Base-by-base conservation (phyloP, 92 coral and sea anemone genomes). In the Anthopleura xanthogrammica region DNA sequence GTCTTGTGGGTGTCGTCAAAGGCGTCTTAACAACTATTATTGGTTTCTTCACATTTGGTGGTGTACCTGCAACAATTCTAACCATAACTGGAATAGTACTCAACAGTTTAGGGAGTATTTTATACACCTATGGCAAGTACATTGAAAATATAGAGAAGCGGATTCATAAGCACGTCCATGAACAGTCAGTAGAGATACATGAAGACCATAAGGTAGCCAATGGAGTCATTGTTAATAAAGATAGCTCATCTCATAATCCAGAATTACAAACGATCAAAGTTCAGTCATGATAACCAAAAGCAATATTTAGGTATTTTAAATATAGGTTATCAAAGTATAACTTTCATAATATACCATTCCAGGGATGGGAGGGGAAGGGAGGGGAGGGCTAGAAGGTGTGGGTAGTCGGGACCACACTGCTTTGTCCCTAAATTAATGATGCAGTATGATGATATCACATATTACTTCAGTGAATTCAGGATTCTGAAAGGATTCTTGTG, bases 11-110 rank as follows among this genome's bases (percentile, higher is more conserved):
- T 13, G 98, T 96, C 10, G 90, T 94, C 43, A 96, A 96, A 85
- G 97, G 99, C 42, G 88, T 96, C 16, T 73, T 94, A 52, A 94
- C 99, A 20, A 94, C 99, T 39, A 60, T 92, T 48, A 94, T 94
- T 73, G 99, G 99, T 7, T 94, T 96, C 80, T 96, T 94, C 86
- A 92, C 99, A 8, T 96, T 96, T 88, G 99, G 99, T 54, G 99
- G 99, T 4, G 95, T 94, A 5, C 90, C 94, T 12, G 88, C 86
- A n/a, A 92, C 95, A 12, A 40, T 85, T 7, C 76, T 92, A 19
- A 86, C 86, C 1, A 60, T 96, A 12, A 72, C 87, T n/a, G 99
- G 99, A 52, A 85, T 96, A 16, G 22, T 77, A 8, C 87, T 96
- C 1, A 96, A 94, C 83, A 92, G 98, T 41, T 52, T 88, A 2